phyloP scores from a whole-genome alignment of 1,140 invertebrate genomes.

The Sarcophaga peregrina region DNA sequence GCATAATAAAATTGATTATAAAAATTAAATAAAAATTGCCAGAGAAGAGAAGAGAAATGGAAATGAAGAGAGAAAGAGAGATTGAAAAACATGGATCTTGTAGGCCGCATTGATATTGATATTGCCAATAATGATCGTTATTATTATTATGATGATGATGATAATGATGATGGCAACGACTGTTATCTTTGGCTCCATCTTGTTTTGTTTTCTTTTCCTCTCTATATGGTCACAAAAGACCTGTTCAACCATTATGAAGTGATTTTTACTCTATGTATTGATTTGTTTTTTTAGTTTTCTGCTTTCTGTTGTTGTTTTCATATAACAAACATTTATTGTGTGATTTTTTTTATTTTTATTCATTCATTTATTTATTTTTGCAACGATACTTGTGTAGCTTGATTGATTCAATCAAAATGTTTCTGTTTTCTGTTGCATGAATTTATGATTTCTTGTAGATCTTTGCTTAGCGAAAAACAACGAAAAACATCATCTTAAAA shows the following conservation, averaged over 20 bases:
- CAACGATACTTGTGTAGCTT: background rate
- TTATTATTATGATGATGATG: too few species aligned
- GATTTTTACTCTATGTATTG: constrained; percentile 12
- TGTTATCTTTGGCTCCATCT: background rate
- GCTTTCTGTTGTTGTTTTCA: background rate
- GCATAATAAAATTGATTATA: background rate
- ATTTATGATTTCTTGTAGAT: constrained; percentile 32
- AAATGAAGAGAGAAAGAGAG: too few species aligned
- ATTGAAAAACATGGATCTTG: background rate
- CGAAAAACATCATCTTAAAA: constrained; percentile 8
- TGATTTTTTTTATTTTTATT: background rate
- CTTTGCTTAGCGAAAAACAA: background rate
- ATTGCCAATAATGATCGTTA: constrained; percentile 28
- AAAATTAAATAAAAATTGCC: background rate
- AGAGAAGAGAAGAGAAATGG: too few species aligned
- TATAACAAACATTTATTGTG: background rate
- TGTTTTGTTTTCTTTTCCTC: background rate
- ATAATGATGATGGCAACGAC: too few species aligned
- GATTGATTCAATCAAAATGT: constrained; percentile 40
- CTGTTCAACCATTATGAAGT: constrained; percentile 21
- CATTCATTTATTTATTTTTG: constrained; percentile 16
- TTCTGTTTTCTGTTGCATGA: constrained; percentile 27
- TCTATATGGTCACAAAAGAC: background rate
- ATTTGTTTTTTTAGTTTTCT: background rate
- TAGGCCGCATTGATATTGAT: background rate